Base-by-base conservation (phyloP, 2,113 vertebrate species). In the Ophiodon elongatus region DNA sequence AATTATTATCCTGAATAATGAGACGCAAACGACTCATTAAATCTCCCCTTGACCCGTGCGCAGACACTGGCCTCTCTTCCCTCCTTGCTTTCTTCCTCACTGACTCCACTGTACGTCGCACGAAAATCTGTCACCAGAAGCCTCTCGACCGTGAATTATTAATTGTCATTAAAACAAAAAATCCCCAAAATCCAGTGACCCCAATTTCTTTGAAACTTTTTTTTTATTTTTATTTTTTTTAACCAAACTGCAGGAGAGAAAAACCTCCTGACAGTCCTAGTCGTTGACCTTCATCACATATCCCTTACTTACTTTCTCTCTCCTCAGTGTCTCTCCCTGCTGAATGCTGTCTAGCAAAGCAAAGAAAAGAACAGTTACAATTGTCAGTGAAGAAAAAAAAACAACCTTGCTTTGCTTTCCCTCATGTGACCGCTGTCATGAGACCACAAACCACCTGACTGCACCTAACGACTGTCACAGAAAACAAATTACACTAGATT, bases 11-110 rank as follows among this genome's bases (percentile, higher is more conserved):
- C 67, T 47, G 79, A 89, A 92, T 92, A 91, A 94, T 92, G 86
- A 92, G 91, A 92, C 88, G 89, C 86, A 88, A 91, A 91, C 52
- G 88, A 91, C 89, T 94, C 91, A 93, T 93, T 94, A 93, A 93
- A 88, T 92, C 68, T 93, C 90, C 88, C 92, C 92, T 93, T 94
- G 93, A 94, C 91, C 93, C 65, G 10, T 75, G 43, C 7, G 4
- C 74, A 21, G 56, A 50, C 63, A 77, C 73, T 27, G 43, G 37
- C 66, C 80, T 70, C 79, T 74, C 63, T 54, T 70, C 35, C 65
- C 41, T 70, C 25, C 59, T 25, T 57, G 17, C 47, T 82, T 83
- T 72, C 71, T 75, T 25, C 50, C 65, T 82, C 69, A 33, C 66
- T 77, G 76, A 80, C 77, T 91, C 64, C 1, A 29, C 54, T 43